Base-by-base conservation (phyloP, 2,888 invertebrate genomes). In the Sceliomorpha sp. region DNA sequence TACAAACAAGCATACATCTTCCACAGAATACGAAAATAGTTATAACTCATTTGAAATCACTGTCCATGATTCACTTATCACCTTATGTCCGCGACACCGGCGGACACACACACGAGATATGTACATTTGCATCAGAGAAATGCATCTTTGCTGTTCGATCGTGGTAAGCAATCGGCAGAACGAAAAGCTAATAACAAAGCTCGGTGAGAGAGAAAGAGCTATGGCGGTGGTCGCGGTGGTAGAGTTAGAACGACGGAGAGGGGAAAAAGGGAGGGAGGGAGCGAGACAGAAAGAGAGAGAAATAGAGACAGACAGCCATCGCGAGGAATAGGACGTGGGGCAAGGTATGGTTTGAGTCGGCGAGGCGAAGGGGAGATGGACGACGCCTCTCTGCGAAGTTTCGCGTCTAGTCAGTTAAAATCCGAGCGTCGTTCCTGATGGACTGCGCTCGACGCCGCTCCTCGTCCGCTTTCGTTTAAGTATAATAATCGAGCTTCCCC, bases 361-460 rank as follows among this genome's bases (percentile, higher is more conserved):
- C 31, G 24, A 17, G 34, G 59, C 29, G 44, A 37, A 12, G 48
- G 45, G 48, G 27, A 29, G 48, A 42, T 15, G 48, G 51, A 59
- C 67, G 63, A 71, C 63, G 71, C 68, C 48, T 68, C 60, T 63
- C 51, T 40, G 56, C 72, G 75, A 75, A 79, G 73, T 72, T 66
- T 50, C 66, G 74, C 74, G 72, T 78, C 76, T 75, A 79, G 77
- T 80, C 83, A 85, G 86, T 86, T 75, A 79, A 80, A 84, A 78
- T 77, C 80, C 76, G 79, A 79, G 74, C 79, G 84, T 79, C 77
- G 70, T 31, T 70, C 72, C 72, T 45, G 55, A 70, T 75, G 75
- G 79, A 64, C 53, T 72, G 58, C 14, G 58, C 36, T 48, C 58
- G 51, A 63, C 58, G 71, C 24, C 15, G 26, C 36, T 12, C 27